phyloP scores from a whole-genome alignment of 1,140 invertebrate genomes.

The Cydia strobilella region DNA sequence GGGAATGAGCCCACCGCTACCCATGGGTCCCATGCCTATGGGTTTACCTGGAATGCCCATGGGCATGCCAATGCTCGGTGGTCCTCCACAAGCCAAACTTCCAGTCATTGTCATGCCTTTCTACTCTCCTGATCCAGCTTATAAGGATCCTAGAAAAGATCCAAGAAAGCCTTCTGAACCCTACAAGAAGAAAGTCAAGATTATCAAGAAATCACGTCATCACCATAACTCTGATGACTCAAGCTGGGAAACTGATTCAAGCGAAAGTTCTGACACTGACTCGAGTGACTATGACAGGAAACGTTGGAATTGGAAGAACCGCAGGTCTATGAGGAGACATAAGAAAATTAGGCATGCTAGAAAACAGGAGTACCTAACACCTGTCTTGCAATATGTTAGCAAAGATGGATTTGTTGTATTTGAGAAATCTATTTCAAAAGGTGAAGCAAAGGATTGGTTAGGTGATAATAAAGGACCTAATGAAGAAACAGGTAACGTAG shows the following conservation, averaged over 20 bases:
- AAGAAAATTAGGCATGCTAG: slow-evolving; percentile 41
- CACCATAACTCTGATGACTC: slow-evolving; percentile 19
- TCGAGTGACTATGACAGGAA: slow-evolving; percentile 16
- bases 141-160: slow-evolving; percentile 44
- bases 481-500: not conserved
- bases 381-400: slow-evolving; percentile 66
- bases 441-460: slow-evolving; percentile 67
- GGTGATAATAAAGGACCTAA: slow-evolving; percentile 43
- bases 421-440: slow-evolving; percentile 68
- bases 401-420: slow-evolving; percentile 72
- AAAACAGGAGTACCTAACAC: slow-evolving; percentile 52
- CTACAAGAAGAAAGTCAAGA: not conserved
- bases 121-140: slow-evolving; percentile 61
- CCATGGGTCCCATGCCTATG: slow-evolving; percentile 21
- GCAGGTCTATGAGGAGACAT: slow-evolving; percentile 32
- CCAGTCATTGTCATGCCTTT: slow-evolving; percentile 76
- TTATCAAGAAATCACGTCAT: slow-evolving; percentile 8
- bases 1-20: slow-evolving; percentile 33
- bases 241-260: slow-evolving; percentile 24
- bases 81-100: slow-evolving; percentile 57
- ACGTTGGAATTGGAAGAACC: slow-evolving; percentile 4
- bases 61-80: slow-evolving; percentile 43
- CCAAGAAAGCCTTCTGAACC: not conserved
- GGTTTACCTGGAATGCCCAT: slow-evolving; percentile 46
- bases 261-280: slow-evolving; percentile 27